These are phyloP conservation scores for Corythornis leucogaster DNA, from an alignment of 2,797 vertebrate species.

Conservation along the genomic window DNA sequence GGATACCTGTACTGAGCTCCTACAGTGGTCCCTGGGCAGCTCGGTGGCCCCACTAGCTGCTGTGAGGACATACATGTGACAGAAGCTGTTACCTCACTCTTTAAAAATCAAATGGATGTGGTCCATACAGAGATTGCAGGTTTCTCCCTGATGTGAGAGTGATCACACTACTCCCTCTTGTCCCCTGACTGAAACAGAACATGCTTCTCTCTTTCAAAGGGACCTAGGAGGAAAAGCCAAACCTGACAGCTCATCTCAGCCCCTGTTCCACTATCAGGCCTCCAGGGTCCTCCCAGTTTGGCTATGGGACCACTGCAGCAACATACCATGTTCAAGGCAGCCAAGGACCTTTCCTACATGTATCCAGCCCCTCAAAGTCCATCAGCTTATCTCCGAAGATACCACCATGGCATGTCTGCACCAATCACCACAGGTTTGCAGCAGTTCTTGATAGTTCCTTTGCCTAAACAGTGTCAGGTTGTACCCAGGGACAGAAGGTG, in stretches of 20 bases:
- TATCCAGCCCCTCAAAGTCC: background rate
- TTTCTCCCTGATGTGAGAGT: background rate
- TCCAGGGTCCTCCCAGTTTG: background rate
- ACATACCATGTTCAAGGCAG: background rate
- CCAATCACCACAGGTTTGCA: background rate
- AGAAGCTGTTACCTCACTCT: background rate
- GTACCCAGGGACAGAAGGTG: background rate
- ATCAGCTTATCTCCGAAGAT: background rate
- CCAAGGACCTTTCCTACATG: background rate
- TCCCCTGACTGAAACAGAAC: background rate
- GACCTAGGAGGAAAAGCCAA: background rate
- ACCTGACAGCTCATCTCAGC: background rate
- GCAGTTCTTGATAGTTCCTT: background rate
- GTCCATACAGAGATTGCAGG: background rate
- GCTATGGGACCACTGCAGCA: rapidly evolving
- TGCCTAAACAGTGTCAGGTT: background rate
- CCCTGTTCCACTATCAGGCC: background rate
- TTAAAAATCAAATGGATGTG: background rate
- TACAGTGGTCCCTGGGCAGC: background rate
- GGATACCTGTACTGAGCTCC: background rate
- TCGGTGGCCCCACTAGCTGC: background rate
- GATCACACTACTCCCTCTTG: background rate
- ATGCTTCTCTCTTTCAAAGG: background rate
- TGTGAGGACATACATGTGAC: background rate
- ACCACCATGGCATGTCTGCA: rapidly evolving